Evolutionary conservation across 1,140 invertebrate species (phyloP).

Genomic region (Lasioglossum baleicum): DNA sequence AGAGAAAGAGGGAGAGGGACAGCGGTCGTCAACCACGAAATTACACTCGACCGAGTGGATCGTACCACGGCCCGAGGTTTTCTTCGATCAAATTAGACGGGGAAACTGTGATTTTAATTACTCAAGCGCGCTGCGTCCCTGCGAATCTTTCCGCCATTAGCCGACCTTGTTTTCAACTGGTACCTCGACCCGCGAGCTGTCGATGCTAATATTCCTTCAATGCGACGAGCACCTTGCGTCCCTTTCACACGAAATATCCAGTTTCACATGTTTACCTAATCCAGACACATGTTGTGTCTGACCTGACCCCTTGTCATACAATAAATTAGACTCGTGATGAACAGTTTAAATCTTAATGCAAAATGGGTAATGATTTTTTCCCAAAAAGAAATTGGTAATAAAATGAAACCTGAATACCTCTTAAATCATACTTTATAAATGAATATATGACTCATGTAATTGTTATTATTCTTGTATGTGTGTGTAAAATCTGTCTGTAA

Average conservation of each 20-base stretch:
- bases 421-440: too few species aligned
- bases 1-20: not conserved
- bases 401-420: too few species aligned
- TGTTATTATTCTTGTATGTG: too few species aligned
- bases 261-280: not conserved
- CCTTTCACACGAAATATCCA: not conserved
- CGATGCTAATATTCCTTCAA: not conserved
- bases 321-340: too few species aligned
- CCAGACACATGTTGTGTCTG: too few species aligned
- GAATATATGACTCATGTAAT: too few species aligned
- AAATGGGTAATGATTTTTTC: too few species aligned
- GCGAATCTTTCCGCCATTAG: not conserved
- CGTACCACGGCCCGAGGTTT: conserved; percentile 11
- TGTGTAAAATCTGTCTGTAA: too few species aligned
- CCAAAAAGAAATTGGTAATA: too few species aligned
- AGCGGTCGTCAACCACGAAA: conserved; percentile 39
- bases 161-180: not conserved
- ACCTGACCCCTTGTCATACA: too few species aligned
- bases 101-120: conserved; percentile 50
- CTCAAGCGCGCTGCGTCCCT: conserved; percentile 2
- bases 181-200: not conserved
- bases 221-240: not conserved
- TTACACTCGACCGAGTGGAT: conserved; percentile 50
- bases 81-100: conserved; percentile 53
- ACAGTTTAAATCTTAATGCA: too few species aligned